A percentile compares a stretch with the other conserved stretches of the same genome.
Evolutionary conservation across 1,140 invertebrate genomes (phyloP).

Genomic region (Lepidurus apus): DNA sequence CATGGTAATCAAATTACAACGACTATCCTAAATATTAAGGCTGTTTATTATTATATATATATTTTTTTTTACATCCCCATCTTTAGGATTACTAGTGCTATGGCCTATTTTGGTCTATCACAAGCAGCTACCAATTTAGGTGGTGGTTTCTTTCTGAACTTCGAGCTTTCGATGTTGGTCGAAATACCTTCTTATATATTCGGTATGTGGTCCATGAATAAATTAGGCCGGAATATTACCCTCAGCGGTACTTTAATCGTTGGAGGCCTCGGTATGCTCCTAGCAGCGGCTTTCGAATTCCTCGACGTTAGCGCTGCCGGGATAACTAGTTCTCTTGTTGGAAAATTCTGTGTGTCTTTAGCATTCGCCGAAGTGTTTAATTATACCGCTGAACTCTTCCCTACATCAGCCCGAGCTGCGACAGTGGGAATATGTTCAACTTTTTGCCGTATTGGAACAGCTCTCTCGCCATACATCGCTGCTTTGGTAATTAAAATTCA

Average conservation of each 20-base stretch:
- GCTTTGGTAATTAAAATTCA: background rate
- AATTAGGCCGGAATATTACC: conserved; percentile 30
- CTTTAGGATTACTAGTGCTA: conserved; percentile 27
- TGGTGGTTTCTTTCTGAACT: conserved; percentile 32
- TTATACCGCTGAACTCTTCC: conserved; percentile 26
- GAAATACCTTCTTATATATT: conserved; percentile 34
- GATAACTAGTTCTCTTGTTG: conserved; percentile 1
- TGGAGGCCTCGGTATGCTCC: conserved; percentile 27
- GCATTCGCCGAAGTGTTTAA: conserved; percentile 10
- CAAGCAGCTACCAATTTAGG: conserved; percentile 31
- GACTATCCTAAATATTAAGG: background rate
- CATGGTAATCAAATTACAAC: conserved; percentile 29
- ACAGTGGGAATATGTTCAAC: conserved; percentile 22
- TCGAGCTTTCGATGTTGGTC: conserved; percentile 33
- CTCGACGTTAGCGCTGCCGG: background rate
- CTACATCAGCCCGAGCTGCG: conserved; percentile 1
- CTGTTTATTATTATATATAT: background rate
- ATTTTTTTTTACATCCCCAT: background rate
- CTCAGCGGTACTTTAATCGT: conserved; percentile 29
- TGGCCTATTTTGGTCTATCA: conserved; percentile 35
- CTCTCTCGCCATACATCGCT: conserved; percentile 4
- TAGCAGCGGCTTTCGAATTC: conserved; percentile 27
- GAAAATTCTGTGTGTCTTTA: conserved; percentile 25
- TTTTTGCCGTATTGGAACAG: conserved; percentile 15
- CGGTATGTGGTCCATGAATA: conserved; percentile 31